These are phyloP conservation scores for Brienomyrus longianalis DNA, from an alignment of 2,113 vertebrate species.

Conservation along the genomic window DNA sequence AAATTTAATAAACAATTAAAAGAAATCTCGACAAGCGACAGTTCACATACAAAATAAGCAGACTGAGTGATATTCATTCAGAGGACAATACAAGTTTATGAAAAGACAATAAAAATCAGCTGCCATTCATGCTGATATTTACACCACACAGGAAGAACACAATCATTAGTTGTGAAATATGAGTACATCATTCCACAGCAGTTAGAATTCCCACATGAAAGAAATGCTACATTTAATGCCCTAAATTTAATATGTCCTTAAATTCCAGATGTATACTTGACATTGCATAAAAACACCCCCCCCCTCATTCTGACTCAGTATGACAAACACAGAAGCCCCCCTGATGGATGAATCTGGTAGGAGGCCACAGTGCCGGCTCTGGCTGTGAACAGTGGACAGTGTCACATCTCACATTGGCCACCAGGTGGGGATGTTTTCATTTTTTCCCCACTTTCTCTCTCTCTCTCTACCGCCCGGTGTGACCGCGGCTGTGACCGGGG, in stretches of 20 bases:
- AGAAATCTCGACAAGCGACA: background rate
- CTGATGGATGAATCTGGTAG: background rate
- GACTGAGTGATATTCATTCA: background rate
- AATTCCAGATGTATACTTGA: background rate
- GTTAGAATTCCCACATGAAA: background rate
- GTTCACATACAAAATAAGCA: background rate
- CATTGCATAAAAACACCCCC: background rate
- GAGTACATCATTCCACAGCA: background rate
- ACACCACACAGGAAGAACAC: background rate
- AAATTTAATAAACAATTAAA: background rate
- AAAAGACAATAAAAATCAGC: background rate
- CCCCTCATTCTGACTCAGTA: background rate
- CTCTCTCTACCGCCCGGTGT: conserved; percentile 25
- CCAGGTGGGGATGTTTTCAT: conserved; percentile 57
- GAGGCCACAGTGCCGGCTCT: background rate
- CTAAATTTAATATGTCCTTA: background rate
- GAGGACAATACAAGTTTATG: background rate
- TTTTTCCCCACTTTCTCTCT: background rate
- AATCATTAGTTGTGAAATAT: background rate
- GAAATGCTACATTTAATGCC: background rate
- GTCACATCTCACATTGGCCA: conserved; percentile 26
- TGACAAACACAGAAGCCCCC: background rate
- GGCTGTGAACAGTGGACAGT: background rate
- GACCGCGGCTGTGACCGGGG: conserved; percentile 28
- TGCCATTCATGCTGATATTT: background rate